phyloP scores from a whole-genome alignment of 2,113 vertebrate species.

The Lepus timidus region DNA sequence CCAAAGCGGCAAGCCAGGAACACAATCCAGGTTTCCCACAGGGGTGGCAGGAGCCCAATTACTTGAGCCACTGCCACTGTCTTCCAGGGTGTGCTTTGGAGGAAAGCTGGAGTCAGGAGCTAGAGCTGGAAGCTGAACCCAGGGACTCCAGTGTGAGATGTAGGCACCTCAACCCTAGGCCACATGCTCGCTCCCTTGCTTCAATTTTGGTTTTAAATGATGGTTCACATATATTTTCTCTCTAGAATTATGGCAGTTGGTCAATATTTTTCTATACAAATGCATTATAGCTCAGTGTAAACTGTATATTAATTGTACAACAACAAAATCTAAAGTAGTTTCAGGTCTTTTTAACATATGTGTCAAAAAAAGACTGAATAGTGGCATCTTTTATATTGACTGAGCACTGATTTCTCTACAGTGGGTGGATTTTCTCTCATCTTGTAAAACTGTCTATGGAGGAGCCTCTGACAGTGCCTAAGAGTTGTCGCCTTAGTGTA shows the following conservation, averaged over 20 bases:
- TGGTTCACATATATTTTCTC: conserved; percentile 15
- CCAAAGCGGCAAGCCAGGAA: too few relatives aligned
- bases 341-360: neutral
- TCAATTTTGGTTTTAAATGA: neutral
- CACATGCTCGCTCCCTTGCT: too few relatives aligned
- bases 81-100: too few relatives aligned
- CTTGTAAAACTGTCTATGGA: conserved; percentile 20
- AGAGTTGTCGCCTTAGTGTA: conserved; percentile 18
- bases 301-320: neutral
- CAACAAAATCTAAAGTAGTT: neutral
- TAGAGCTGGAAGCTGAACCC: too few relatives aligned
- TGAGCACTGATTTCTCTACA: neutral
- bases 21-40: too few relatives aligned
- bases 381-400: neutral
- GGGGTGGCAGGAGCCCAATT: too few relatives aligned
- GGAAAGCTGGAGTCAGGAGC: too few relatives aligned
- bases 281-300: neutral
- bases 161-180: too few relatives aligned
- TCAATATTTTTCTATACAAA: neutral
- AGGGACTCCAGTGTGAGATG: too few relatives aligned
- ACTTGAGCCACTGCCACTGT: too few relatives aligned
- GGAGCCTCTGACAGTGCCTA: conserved; percentile 34
- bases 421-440: neutral
- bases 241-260: conserved; percentile 15
- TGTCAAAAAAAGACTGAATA: neutral